phyloP scores from a whole-genome alignment of 2,113 vertebrate genomes.

The Pelusios castaneus region DNA sequence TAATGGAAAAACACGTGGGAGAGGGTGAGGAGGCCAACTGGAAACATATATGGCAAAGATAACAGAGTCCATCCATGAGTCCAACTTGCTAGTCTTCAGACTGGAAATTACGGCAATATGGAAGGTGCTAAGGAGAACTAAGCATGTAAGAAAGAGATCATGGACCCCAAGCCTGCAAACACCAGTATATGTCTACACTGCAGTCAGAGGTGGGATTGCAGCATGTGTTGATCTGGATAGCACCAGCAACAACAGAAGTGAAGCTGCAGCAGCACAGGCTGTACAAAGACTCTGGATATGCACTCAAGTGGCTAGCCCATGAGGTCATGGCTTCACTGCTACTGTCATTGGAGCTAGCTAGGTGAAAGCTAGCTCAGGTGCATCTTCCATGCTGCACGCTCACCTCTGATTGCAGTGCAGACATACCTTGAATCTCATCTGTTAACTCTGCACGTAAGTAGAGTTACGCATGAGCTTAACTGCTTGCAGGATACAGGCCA shows the following conservation, averaged over 20 bases:
- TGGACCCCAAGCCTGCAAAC: background rate
- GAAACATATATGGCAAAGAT: background rate
- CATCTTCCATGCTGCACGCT: background rate
- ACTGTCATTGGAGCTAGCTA: background rate
- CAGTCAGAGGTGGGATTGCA: background rate
- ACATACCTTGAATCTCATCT: background rate
- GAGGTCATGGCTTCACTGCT: background rate
- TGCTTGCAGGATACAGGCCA: background rate
- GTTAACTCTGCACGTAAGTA: background rate
- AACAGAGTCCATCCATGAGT: background rate
- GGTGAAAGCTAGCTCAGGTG: background rate
- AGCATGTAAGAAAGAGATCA: background rate
- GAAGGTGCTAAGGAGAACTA: fast-evolving
- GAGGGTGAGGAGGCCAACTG: background rate
- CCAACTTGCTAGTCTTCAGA: background rate
- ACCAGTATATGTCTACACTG: background rate
- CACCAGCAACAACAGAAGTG: background rate
- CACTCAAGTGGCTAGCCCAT: background rate
- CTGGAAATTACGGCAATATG: fast-evolving
- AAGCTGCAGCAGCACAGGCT: background rate
- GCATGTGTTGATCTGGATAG: background rate
- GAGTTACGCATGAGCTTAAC: background rate
- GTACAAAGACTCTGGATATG: background rate
- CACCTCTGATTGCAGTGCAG: background rate
- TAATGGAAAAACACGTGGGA: background rate